These are phyloP conservation scores for Sycobia sp. DNA, from an alignment of 1,140 invertebrate species.

Conservation along the genomic window DNA sequence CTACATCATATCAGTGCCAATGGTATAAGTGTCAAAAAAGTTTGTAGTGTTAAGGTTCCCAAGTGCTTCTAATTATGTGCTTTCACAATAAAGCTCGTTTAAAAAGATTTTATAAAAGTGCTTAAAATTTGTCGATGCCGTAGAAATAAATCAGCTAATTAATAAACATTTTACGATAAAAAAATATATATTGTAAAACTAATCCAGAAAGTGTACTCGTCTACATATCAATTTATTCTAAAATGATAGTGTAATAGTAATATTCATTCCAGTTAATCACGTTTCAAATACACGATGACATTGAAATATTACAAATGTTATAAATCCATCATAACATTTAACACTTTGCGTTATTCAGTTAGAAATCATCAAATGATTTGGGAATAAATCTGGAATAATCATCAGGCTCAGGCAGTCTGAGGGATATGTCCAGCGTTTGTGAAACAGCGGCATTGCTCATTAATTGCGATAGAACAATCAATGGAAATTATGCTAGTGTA, in stretches of 20 bases:
- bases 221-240: no score
- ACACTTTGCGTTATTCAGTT: neutral
- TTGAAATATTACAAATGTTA: neutral
- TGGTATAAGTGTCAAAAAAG: conserved; percentile 12
- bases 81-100: neutral
- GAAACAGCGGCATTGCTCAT: neutral
- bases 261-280: neutral
- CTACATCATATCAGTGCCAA: neutral
- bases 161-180: neutral
- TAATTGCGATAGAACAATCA: no score
- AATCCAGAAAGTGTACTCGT: neutral
- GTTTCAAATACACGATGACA: conserved; percentile 23
- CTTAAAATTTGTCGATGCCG: neutral
- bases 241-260: neutral
- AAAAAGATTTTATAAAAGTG: conserved; percentile 10
- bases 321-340: neutral
- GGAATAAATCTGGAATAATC: no score
- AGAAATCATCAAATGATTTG: neutral
- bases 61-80: conserved; percentile 7
- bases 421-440: conserved; percentile 26
- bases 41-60: neutral
- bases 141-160: neutral
- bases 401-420: conserved; percentile 8
- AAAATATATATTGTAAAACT: neutral
- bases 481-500: no score